Evolutionary conservation across 1,140 invertebrate species (phyloP).

Genomic region (Nymphalis io): DNA sequence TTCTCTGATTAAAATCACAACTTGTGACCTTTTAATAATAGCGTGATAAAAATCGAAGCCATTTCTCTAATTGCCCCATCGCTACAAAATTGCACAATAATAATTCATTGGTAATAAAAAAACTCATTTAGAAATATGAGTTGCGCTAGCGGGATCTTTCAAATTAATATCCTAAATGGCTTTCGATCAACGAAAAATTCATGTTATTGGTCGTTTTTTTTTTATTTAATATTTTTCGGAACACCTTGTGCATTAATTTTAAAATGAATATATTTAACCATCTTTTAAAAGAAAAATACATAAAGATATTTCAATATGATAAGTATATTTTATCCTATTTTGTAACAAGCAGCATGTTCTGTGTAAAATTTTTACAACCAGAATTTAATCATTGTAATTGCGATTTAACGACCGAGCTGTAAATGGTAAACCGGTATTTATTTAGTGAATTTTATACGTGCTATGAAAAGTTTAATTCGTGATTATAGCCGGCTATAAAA

Average conservation of each 20-base stretch:
- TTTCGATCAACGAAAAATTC: slow-evolving; percentile 11
- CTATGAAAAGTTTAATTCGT: slow-evolving; percentile 39
- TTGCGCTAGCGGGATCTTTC: slow-evolving; percentile 25
- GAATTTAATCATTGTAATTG: slow-evolving; percentile 30
- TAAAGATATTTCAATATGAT: too few relatives aligned
- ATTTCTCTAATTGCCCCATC: slow-evolving; percentile 57
- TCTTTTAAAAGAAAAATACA: too few relatives aligned
- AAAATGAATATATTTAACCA: neutral
- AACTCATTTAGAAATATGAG: slow-evolving; percentile 45
- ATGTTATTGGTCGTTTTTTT: neutral
- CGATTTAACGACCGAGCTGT: slow-evolving; percentile 22
- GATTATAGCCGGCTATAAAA: slow-evolving; percentile 33
- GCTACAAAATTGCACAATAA: slow-evolving; percentile 56
- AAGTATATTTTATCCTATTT: too few relatives aligned
- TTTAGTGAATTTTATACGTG: slow-evolving; percentile 35
- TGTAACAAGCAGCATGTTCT: neutral
- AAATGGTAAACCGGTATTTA: slow-evolving; percentile 33
- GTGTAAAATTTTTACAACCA: neutral
- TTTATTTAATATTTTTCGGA: neutral
- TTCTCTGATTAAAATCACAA: neutral
- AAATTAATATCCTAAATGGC: slow-evolving; percentile 35
- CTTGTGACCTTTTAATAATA: neutral
- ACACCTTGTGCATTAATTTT: neutral
- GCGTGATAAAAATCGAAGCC: slow-evolving; percentile 46
- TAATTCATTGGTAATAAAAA: slow-evolving; percentile 60